Evolutionary conservation across 2,797 vertebrate species (phyloP), one percentile per base, ranked within the genome.

Genomic region (Danio choprae): DNA sequence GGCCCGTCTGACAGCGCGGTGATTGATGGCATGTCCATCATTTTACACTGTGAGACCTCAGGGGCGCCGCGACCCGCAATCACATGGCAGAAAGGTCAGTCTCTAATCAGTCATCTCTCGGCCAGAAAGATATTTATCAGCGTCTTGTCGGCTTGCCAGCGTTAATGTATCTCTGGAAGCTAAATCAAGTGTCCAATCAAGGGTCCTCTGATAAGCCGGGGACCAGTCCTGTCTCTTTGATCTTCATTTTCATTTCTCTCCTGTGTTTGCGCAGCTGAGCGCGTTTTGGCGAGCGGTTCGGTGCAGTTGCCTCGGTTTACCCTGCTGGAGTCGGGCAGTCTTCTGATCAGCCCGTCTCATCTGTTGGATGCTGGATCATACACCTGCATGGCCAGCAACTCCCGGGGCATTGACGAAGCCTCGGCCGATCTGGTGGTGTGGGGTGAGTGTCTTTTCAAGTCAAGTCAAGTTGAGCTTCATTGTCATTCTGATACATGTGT

Each of bases 11-110:
- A 99, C 93, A 98, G 97, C 92, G 95, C 97, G 0, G 98, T 99
- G 91, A 99, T 98, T 8, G 98, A 98, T 0, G 97, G 98, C 87
- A 96, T 96, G 94, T 95, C 97, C 0, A 93, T 98, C 75, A 94
- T 99, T 67, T 93, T 99, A 87, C 95, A 95, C 85, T 99, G 98
- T 1, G 96, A 99, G 93, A 98, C 98, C 44, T 97, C 96, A 0
- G 98, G 98, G 36, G 98, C 98, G 0, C 98, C 97, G 0, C 93
- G 97, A 65, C 98, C 98, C 0, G 97, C 97, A 82, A 98, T 99
- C 93, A 97, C 97, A 12, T 99, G 97, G 97, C 97, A 98, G 91
- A 99, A 97, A 96, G 97, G 98, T 98, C 90, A 83, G 78, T 7
- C 1, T 43, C 79, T 74, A 84, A 72, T 83, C 76, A 63, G 83